phyloP scores from a whole-genome alignment of 2,888 invertebrate genomes.

The Erebia aethiops region DNA sequence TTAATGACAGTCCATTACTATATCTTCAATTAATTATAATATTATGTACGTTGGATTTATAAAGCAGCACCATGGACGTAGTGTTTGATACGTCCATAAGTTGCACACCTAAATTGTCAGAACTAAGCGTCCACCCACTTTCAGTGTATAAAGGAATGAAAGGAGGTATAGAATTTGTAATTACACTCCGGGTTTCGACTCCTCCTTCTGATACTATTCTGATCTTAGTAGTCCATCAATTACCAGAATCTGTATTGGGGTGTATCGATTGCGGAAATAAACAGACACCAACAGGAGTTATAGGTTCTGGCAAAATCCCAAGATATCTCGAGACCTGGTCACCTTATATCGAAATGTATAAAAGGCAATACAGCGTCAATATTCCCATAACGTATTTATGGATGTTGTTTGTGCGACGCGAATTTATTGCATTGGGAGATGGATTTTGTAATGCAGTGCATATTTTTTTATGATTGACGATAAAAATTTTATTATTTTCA shows the following conservation, averaged over 20 bases:
- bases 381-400: constrained; percentile 32
- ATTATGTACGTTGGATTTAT: too few species aligned
- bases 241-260: not conserved
- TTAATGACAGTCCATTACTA: too few species aligned
- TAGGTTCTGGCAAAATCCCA: not conserved
- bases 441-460: constrained; percentile 22
- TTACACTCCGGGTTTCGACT: too few species aligned
- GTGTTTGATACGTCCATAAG: too few species aligned
- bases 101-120: too few species aligned
- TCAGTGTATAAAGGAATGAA: too few species aligned
- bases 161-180: too few species aligned
- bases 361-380: constrained; percentile 30
- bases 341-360: constrained; percentile 22
- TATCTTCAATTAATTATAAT: too few species aligned
- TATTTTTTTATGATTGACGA: constrained; percentile 23
- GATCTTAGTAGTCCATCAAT: not conserved
- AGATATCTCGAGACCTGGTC: constrained; percentile 1
- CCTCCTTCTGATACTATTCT: too few species aligned
- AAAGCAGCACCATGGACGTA: too few species aligned
- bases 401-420: constrained; percentile 23
- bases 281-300: not conserved
- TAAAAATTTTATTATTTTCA: constrained; percentile 19
- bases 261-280: not conserved
- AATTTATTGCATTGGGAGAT: constrained; percentile 26
- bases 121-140: too few species aligned